Evolutionary conservation across 2,113 vertebrate genomes (phyloP), one percentile per base, ranked within the genome.

Genomic region (Leptodactylus fuscus): DNA sequence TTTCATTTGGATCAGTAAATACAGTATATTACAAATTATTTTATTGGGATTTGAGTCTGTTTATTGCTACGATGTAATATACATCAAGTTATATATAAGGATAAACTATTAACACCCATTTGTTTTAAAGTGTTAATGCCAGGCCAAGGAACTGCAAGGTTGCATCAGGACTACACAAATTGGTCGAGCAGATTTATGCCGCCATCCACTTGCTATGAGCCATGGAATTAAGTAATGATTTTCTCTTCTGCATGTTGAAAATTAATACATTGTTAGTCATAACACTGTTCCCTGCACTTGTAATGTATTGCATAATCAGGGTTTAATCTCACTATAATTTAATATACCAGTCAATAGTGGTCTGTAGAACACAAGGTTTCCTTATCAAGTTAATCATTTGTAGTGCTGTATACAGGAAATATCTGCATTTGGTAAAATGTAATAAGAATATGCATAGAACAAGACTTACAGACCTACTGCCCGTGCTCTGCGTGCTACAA

Each of bases 201-300:
- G 29, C 55, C 8, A 44, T 58, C 38, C 46, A 29, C 62, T 18
- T 13, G 27, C 58, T 79, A 70, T 70, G 62, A 36, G 49, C 44
- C 62, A 55, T 55, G 48, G 62, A 79, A 79, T 85, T 27, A 85
- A 79, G 48, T 85, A 79, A 85, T 70, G 83, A 80, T 79, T 85
- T 85, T 79, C 48, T 85, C 71, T 71, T 85, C 34, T 79, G n/a
- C 83, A 85, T 70, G 60, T 29, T 27, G 75, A 58, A 75, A 70
- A 79, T 79, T 32, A 85, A 79, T 85, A 79, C 60, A 70, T 46
- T 78, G 60, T 69, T 69, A 69, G 58, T 78, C 60, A 70, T 79
- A 78, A 79, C 77, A 79, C 60, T 53, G 75, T 85, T 58, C 46
- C 48, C 60, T 44, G 75, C n/a, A 38, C 77, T 70, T 18, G 16